Conservation (phyloP, 2,113 vertebrate species). For the Centropus unirufus region DNA sequence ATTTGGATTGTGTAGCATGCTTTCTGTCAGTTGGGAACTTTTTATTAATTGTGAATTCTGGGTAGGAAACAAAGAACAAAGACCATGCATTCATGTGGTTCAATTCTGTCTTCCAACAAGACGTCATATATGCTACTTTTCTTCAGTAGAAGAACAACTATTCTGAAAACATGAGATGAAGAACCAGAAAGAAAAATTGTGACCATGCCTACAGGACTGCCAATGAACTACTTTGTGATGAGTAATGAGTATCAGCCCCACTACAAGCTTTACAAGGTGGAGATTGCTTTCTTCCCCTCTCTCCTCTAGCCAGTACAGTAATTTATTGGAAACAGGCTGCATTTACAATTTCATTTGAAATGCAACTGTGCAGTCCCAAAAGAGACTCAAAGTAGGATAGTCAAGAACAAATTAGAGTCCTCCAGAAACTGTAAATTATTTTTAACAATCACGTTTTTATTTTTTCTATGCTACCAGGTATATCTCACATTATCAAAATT, state of each 20-base stretch:
- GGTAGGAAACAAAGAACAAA: neutral
- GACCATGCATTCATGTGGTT: neutral
- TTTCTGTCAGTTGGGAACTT: neutral
- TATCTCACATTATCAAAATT: neutral
- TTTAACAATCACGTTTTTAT: neutral
- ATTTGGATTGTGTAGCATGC: neutral
- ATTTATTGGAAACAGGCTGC: neutral
- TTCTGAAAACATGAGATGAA: neutral
- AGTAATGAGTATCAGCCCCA: neutral
- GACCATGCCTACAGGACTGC: neutral
- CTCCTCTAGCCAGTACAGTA: neutral
- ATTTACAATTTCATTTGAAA: neutral
- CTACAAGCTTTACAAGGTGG: neutral
- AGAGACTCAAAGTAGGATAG: neutral
- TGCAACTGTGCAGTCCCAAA: neutral
- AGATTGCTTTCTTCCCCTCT: neutral
- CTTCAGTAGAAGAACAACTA: neutral
- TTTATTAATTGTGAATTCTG: neutral
- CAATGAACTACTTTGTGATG: neutral
- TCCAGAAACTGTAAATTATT: neutral
- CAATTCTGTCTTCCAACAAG: neutral
- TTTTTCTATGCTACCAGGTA: neutral
- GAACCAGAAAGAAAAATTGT: neutral
- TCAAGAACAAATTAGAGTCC: neutral
- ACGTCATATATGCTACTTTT: neutral